Evolutionary conservation across 2,888 invertebrate genomes (phyloP).

Genomic region (Cephalotes varians): DNA sequence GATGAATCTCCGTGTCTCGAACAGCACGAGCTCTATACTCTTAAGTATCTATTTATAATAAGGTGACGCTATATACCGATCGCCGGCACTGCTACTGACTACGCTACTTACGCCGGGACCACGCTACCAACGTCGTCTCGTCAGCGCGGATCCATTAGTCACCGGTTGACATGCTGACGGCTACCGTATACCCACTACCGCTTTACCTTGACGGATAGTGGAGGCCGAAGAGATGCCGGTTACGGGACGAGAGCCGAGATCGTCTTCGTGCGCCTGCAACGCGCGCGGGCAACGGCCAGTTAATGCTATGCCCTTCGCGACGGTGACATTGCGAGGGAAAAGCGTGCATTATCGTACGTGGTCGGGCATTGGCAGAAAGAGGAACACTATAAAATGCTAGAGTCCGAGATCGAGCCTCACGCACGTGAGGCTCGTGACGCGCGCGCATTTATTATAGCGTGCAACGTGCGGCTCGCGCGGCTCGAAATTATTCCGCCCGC

Average conservation of each 20-base stretch:
- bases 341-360: slow-evolving; percentile 76
- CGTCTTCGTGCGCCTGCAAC: slow-evolving; percentile 47
- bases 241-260: slow-evolving; percentile 44
- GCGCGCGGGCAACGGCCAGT: slow-evolving; percentile 79
- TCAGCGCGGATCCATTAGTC: slow-evolving; percentile 81
- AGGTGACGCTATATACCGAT: slow-evolving; percentile 71
- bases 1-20: slow-evolving; percentile 72
- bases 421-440: slow-evolving; percentile 68
- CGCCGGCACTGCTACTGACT: slow-evolving; percentile 63
- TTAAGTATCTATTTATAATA: slow-evolving; percentile 80
- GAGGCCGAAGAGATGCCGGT: slow-evolving; percentile 56
- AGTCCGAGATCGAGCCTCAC: slow-evolving; percentile 68
- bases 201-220: slow-evolving; percentile 70
- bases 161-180: slow-evolving; percentile 77
- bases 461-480: background rate
- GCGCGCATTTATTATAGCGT: slow-evolving; percentile 73
- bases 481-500: slow-evolving; percentile 48
- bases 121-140: slow-evolving; percentile 73
- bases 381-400: slow-evolving; percentile 68
- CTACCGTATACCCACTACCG: slow-evolving; percentile 75
- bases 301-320: slow-evolving; percentile 79
- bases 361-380: slow-evolving; percentile 55
- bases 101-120: slow-evolving; percentile 69
- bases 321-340: slow-evolving; percentile 73
- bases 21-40: slow-evolving; percentile 60